Percentiles rank a stretch among this genome's conserved stretches.
These are phyloP conservation scores for Australoheros scitulus DNA, from an alignment of 2,113 vertebrate genomes.

Conservation along the genomic window DNA sequence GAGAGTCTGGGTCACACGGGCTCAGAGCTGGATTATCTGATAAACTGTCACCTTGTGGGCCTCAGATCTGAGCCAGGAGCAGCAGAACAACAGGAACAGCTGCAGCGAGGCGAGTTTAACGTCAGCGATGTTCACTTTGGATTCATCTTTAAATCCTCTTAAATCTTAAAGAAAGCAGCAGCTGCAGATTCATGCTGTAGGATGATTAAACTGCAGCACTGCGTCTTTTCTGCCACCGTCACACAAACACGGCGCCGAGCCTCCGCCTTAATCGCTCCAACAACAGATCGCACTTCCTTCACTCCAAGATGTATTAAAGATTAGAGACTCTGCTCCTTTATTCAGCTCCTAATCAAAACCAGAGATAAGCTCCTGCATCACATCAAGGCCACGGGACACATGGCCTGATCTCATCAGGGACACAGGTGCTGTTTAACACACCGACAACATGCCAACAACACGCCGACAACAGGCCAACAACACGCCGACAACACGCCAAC, in stretches of 20 bases:
- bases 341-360: slow-evolving; percentile 56
- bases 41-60: neutral
- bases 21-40: neutral
- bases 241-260: slow-evolving; percentile 5
- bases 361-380: slow-evolving; percentile 58
- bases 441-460: neutral
- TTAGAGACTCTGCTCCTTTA: slow-evolving; percentile 57
- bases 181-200: slow-evolving; percentile 12
- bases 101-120: neutral
- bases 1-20: neutral
- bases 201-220: slow-evolving; percentile 45
- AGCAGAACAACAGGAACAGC: slow-evolving; percentile 15
- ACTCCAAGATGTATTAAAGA: slow-evolving; percentile 62
- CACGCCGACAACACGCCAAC: too few relatives aligned
- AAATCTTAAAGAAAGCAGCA: slow-evolving; percentile 38
- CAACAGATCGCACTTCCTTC: slow-evolving; percentile 2
- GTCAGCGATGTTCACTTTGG: slow-evolving; percentile 41
- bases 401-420: slow-evolving; percentile 37
- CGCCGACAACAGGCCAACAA: too few relatives aligned
- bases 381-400: slow-evolving; percentile 22
- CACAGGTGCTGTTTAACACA: slow-evolving; percentile 32
- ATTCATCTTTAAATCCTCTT: slow-evolving; percentile 63
- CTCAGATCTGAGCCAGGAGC: slow-evolving; percentile 11
- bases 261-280: neutral
- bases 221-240: slow-evolving; percentile 3